Conservation (phyloP, 1,140 invertebrate genomes). For the Trypoxylus dichotomus region DNA sequence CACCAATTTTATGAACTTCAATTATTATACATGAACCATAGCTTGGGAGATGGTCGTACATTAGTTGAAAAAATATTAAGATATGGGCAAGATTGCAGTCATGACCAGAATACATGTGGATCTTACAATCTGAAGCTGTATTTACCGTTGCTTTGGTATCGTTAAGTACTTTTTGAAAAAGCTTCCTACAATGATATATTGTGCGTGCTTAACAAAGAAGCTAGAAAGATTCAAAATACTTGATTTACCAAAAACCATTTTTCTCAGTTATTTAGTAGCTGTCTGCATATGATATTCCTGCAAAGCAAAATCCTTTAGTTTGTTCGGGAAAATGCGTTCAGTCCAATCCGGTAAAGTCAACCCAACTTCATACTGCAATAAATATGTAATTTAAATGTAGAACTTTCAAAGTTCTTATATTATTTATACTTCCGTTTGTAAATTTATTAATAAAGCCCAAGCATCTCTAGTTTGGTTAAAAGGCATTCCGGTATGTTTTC, state of each 20-base stretch:
- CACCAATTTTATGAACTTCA: slow-evolving; percentile 40
- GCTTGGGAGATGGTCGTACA: slow-evolving; percentile 63
- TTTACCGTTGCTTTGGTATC: background rate
- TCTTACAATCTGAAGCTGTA: background rate
- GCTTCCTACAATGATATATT: too few relatives aligned
- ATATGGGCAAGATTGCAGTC: slow-evolving; percentile 72
- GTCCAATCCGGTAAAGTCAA: slow-evolving; percentile 11
- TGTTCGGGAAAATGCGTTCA: background rate
- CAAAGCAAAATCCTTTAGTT: background rate
- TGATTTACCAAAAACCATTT: slow-evolving; percentile 4
- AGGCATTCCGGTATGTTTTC: too few relatives aligned
- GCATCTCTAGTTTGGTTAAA: too few relatives aligned
- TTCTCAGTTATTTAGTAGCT: background rate
- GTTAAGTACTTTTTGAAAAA: background rate
- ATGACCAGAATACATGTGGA: slow-evolving; percentile 70
- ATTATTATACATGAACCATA: slow-evolving; percentile 56
- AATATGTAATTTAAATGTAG: too few relatives aligned
- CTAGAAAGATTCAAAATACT: too few relatives aligned
- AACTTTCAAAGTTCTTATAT: too few relatives aligned
- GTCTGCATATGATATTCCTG: background rate
- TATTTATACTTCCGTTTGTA: too few relatives aligned
- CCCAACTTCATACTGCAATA: too few relatives aligned
- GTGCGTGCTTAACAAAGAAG: too few relatives aligned
- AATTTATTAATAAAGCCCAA: too few relatives aligned
- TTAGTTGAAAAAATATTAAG: slow-evolving; percentile 66